phyloP scores from a whole-genome alignment of 2,888 invertebrate genomes.

The Melanostoma scalare region DNA sequence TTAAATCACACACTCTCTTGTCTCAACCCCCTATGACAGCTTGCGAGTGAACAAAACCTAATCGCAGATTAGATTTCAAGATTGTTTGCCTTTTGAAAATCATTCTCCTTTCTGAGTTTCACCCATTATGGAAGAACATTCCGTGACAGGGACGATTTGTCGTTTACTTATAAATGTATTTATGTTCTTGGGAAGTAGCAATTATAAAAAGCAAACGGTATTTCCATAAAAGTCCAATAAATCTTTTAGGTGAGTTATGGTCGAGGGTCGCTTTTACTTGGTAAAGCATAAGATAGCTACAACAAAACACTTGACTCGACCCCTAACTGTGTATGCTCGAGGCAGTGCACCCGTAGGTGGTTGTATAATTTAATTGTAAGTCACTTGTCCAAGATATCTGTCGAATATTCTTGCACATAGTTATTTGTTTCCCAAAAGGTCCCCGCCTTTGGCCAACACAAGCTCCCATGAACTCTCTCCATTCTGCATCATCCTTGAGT shows the following conservation, averaged over 20 bases:
- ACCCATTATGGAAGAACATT: background rate
- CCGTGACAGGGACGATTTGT: constrained; percentile 41
- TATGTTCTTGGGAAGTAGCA: constrained; percentile 25
- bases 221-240: constrained; percentile 63
- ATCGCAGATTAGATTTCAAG: no score
- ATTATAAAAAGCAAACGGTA: constrained; percentile 42
- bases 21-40: no score
- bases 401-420: constrained; percentile 26
- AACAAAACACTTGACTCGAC: background rate
- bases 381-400: constrained; percentile 58
- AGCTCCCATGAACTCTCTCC: background rate
- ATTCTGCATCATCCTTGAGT: constrained; percentile 2
- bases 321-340: background rate
- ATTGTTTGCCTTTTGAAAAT: no score
- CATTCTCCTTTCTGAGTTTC: no score
- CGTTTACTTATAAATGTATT: constrained; percentile 18
- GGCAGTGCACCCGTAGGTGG: background rate
- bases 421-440: constrained; percentile 18
- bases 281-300: background rate
- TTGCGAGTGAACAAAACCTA: no score
- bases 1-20: no score
- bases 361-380: constrained; percentile 65
- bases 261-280: background rate
- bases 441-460: background rate
- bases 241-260: constrained; percentile 24